These are phyloP conservation scores for Palythoa caribaeorum DNA, from an alignment of 92 coral and sea anemone genomes.

Conservation along the genomic window DNA sequence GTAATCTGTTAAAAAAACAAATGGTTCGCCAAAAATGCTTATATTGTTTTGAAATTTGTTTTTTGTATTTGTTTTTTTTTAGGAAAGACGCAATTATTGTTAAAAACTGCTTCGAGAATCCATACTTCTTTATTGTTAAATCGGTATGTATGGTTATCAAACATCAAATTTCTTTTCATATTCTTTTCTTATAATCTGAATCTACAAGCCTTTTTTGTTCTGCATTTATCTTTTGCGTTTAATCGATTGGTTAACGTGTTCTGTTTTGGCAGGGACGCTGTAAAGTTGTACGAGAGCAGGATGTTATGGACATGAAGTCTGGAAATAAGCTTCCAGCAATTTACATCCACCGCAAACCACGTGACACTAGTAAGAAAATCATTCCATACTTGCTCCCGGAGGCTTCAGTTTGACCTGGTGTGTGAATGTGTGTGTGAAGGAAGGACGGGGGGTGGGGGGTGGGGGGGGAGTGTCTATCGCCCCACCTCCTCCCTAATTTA, in stretches of 20 bases:
- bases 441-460: too few relatives aligned
- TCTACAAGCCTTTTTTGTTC: neutral
- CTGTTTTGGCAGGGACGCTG: slow-evolving; percentile 76
- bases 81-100: slow-evolving; percentile 90
- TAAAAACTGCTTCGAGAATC: slow-evolving; percentile 82
- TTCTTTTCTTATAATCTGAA: neutral
- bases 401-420: neutral
- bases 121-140: slow-evolving; percentile 85
- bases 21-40: neutral
- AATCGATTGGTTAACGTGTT: neutral
- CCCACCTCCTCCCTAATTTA: too few relatives aligned
- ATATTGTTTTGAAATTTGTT: neutral
- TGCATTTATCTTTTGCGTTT: neutral
- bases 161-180: neutral
- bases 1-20: too few relatives aligned
- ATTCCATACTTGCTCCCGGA: too few relatives aligned
- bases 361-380: slow-evolving; percentile 15
- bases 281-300: slow-evolving; percentile 85
- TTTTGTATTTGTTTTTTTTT: neutral
- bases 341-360: slow-evolving; percentile 6
- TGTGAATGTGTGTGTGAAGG: too few relatives aligned
- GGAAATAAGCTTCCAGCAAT: slow-evolving; percentile 81
- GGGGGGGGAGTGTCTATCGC: too few relatives aligned
- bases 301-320: slow-evolving; percentile 77
- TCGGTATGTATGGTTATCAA: slow-evolving; percentile 64